Evolutionary conservation across 2,797 vertebrate genomes (phyloP), one percentile per base, ranked within the genome.

Genomic region (Fringilla coelebs): DNA sequence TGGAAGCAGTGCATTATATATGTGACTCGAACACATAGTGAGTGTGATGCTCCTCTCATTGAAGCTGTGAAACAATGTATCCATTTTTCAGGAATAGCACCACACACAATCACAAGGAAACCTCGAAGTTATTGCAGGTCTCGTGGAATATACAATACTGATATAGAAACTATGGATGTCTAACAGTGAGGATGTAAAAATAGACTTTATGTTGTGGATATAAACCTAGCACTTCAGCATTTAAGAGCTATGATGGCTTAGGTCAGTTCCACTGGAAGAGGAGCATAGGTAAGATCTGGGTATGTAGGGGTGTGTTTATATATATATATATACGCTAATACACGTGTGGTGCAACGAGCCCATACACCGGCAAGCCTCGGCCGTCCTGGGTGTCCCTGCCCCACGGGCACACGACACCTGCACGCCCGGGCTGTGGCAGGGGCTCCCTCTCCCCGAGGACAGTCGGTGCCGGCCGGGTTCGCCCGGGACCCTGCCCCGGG

Each of bases 271-370:
- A 0, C 5, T 6, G 25, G 41, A 25, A 57, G 63, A 72, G 26
- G 40, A 45, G 4, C 3, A 5, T 0, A 11, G 68, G 10, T 13
- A 4, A 21, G 58, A 14, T 8, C 38, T 9, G 1, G 7, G 15
- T 8, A 13, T 3, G 22, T 5, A 17, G 1, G 19, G 12, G 20
- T 60, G 51, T 11, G 19, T 15, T 26, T 48, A 17, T 24, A 55
- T 34, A 10, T 32, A 55, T 26, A 10, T 32, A 63, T 4, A 45
- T 32, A 52, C 5, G 14, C 38, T 71, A 28, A 41, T 8, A 26
- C 18, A 34, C 3, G 25, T 5, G 41, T 12, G 57, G 21, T 10
- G 52, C 12, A 20, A 10, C 34, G 19, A 58, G 28, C 4, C 38
- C 1, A 0, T 2, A 5, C 1, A 26, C 22, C 26, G 15, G 25